Percentiles rank a stretch among this genome's conserved stretches.
phyloP scores from a whole-genome alignment of 2,113 vertebrate genomes.

The Sylvilagus bachmani region DNA sequence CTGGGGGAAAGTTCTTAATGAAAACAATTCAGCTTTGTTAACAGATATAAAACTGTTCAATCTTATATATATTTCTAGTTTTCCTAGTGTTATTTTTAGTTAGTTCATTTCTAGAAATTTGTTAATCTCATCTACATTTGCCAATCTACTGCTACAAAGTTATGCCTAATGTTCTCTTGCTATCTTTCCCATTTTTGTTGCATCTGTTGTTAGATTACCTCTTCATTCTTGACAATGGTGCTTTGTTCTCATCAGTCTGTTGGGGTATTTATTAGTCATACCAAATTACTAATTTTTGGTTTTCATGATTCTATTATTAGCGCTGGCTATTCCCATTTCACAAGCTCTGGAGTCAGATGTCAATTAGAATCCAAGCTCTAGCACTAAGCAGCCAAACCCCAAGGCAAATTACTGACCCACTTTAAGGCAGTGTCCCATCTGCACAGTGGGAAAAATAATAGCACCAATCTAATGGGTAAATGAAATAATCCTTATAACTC shows the following conservation, averaged over 20 bases:
- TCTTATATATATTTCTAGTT: neutral
- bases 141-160: neutral
- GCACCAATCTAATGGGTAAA: neutral
- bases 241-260: neutral
- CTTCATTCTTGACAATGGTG: neutral
- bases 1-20: neutral
- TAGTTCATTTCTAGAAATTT: constrained; percentile 17
- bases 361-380: neutral
- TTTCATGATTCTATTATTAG: neutral
- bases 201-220: neutral
- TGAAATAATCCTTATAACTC: neutral
- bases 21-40: constrained; percentile 9
- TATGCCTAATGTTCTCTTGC: neutral
- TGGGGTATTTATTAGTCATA: neutral
- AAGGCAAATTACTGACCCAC: neutral
- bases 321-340: neutral
- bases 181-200: neutral
- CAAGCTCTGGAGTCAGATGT: neutral
- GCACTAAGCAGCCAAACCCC: neutral
- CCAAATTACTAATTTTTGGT: neutral
- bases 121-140: constrained; percentile 19
- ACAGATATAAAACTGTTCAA: neutral
- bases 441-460: neutral
- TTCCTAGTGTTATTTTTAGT: constrained; percentile 2
- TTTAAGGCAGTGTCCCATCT: neutral